phyloP scores from a whole-genome alignment of 2,797 vertebrate genomes.

The Sebastiscus albofasciatus region DNA sequence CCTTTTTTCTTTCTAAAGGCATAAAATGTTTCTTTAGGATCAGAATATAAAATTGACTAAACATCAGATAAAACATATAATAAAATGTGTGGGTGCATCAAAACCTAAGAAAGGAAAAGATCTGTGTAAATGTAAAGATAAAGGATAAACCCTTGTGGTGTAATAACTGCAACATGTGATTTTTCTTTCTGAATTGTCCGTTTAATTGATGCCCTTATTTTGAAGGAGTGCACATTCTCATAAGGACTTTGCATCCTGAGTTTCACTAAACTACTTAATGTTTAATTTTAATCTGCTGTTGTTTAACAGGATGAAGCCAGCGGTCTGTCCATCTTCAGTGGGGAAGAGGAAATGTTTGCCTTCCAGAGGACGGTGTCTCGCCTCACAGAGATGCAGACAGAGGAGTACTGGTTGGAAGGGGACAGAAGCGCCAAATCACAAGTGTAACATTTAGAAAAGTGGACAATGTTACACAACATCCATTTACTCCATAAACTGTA shows the following conservation, averaged over 20 bases:
- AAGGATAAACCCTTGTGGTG: neutral
- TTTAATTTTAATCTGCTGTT: neutral
- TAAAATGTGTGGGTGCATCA: too few relatives aligned
- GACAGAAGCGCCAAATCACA: constrained; percentile 83
- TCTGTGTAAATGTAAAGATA: neutral
- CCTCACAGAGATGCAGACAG: constrained; percentile 97
- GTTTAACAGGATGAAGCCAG: constrained; percentile 79
- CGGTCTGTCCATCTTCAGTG: constrained; percentile 93
- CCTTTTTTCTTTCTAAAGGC: neutral
- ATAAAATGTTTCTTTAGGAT: neutral
- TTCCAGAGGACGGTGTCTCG: constrained; percentile 95
- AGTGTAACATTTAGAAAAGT: constrained; percentile 26
- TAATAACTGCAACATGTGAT: neutral
- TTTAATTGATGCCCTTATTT: neutral
- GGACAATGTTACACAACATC: neutral
- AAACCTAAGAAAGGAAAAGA: too few relatives aligned
- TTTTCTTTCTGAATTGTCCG: too few relatives aligned
- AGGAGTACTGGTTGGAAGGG: constrained; percentile 94
- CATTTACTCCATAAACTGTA: neutral
- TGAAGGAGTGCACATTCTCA: neutral
- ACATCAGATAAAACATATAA: neutral
- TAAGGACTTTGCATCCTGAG: neutral
- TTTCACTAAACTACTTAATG: neutral
- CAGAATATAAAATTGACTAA: neutral
- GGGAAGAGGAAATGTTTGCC: constrained; percentile 94